These are phyloP conservation scores for Limnephilus auricula DNA, from an alignment of 2,888 invertebrate species.

Conservation along the genomic window DNA sequence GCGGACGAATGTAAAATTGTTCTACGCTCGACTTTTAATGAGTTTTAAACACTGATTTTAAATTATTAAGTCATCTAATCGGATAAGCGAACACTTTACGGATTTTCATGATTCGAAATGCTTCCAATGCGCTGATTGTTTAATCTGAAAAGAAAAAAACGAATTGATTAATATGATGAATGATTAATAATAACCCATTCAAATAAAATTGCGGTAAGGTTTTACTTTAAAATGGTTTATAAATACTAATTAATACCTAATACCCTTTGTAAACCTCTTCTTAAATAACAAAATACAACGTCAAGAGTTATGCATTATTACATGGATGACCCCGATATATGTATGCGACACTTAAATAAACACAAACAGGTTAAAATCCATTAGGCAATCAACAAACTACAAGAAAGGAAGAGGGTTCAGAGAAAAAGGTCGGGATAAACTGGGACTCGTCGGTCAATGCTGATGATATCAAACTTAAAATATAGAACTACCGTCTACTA, in stretches of 20 bases:
- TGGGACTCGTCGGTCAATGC: neutral
- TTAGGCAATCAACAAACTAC: neutral
- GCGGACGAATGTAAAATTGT: neutral
- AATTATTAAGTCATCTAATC: neutral
- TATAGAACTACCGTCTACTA: too few relatives aligned
- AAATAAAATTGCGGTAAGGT: too few relatives aligned
- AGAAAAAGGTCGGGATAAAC: too few relatives aligned
- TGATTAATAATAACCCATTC: too few relatives aligned
- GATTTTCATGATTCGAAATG: neutral
- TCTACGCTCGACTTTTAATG: neutral
- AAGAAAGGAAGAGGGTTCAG: neutral
- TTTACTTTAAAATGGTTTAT: too few relatives aligned
- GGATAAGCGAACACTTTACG: neutral
- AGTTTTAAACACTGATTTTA: neutral
- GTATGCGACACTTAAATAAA: neutral
- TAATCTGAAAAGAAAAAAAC: constrained; percentile 7
- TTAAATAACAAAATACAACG: too few relatives aligned
- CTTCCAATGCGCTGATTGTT: neutral
- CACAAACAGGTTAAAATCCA: neutral
- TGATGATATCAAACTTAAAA: too few relatives aligned
- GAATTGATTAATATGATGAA: neutral
- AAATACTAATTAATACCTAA: too few relatives aligned
- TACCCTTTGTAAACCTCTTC: too few relatives aligned
- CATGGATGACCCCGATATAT: neutral
- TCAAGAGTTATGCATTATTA: neutral